A percentile compares a stretch with the other conserved stretches of the same genome.
Conservation (phyloP, 2,888 invertebrate species). For the Leucophora obtusa region DNA sequence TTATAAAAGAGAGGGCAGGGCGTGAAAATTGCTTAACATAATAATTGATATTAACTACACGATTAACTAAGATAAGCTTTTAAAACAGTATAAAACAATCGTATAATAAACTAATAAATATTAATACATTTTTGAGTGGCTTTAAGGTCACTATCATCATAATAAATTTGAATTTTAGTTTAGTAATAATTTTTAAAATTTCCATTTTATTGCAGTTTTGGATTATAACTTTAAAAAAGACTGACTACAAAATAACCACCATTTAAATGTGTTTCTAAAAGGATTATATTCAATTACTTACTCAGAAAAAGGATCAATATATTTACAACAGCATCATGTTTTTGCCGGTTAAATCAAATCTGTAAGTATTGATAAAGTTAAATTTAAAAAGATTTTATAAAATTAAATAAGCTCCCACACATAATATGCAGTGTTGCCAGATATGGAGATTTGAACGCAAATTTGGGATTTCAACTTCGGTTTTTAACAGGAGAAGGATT, state of each 20-base stretch:
- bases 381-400: background rate
- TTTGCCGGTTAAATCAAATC: slow-evolving; percentile 78
- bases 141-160: slow-evolving; percentile 25
- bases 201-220: slow-evolving; percentile 36
- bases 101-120: background rate
- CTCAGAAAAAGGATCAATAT: slow-evolving; percentile 20
- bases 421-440: too few relatives aligned
- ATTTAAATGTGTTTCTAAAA: slow-evolving; percentile 53
- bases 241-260: slow-evolving; percentile 46
- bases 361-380: slow-evolving; percentile 72
- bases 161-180: slow-evolving; percentile 22
- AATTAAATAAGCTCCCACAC: background rate
- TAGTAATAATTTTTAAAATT: slow-evolving; percentile 5
- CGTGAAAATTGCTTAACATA: slow-evolving; percentile 34
- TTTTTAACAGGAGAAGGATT: too few relatives aligned
- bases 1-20: background rate
- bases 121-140: background rate
- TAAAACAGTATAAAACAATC: background rate
- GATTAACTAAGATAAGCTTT: slow-evolving; percentile 39
- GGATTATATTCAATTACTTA: slow-evolving; percentile 6
- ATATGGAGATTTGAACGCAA: too few relatives aligned
- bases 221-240: slow-evolving; percentile 40
- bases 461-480: too few relatives aligned
- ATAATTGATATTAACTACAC: slow-evolving; percentile 39
- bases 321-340: slow-evolving; percentile 71